Evolutionary conservation across 2,888 invertebrate species (phyloP).

Genomic region (Heliconius sara): DNA sequence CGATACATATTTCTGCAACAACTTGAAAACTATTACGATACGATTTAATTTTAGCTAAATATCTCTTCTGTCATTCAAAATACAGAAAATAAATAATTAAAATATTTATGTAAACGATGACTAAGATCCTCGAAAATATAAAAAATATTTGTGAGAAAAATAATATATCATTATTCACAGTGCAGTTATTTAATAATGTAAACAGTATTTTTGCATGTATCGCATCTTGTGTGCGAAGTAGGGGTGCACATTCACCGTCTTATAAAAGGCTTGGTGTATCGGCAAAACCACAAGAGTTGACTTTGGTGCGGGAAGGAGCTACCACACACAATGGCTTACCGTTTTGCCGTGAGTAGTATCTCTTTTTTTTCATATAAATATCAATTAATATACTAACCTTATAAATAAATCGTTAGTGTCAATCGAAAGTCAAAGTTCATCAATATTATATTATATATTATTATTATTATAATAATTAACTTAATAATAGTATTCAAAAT

Average conservation of each 20-base stretch:
- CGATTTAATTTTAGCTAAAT: neutral
- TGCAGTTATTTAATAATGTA: conserved; percentile 34
- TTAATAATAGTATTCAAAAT: neutral
- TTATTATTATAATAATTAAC: neutral
- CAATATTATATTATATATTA: neutral
- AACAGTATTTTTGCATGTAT: conserved; percentile 40
- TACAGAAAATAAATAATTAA: neutral
- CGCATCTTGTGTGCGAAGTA: conserved; percentile 55
- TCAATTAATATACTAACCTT: neutral
- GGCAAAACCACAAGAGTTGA: conserved; percentile 59
- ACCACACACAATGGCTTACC: conserved; percentile 72
- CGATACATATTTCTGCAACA: no score
- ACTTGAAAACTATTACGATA: neutral
- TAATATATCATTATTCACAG: neutral
- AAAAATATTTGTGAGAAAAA: neutral
- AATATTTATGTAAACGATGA: neutral
- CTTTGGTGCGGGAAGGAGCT: conserved; percentile 51
- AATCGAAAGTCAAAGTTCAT: neutral
- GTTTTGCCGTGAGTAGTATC: conserved; percentile 70
- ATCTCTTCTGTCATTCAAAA: neutral
- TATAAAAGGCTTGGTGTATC: conserved; percentile 70
- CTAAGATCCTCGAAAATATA: neutral
- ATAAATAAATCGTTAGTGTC: no score
- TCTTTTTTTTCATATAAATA: conserved; percentile 13
- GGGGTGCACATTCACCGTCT: conserved; percentile 76